Conservation (phyloP, 2,888 invertebrate genomes). For the Cheilosia variabilis region DNA sequence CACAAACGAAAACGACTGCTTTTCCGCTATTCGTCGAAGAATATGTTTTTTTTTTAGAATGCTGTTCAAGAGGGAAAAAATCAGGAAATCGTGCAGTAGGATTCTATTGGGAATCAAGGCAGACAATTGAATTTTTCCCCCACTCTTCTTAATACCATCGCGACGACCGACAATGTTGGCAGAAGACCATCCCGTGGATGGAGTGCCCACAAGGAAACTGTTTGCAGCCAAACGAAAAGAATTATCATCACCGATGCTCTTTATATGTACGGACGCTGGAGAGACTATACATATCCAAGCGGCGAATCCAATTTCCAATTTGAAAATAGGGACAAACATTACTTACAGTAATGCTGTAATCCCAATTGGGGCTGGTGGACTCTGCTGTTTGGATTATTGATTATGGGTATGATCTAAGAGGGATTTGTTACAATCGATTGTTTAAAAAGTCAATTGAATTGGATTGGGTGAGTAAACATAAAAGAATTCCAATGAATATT, state of each 20-base stretch:
- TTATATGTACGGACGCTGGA: neutral
- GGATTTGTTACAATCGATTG: constrained; percentile 61
- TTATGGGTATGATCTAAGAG: constrained; percentile 49
- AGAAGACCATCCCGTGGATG: constrained; percentile 15
- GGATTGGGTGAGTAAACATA: constrained; percentile 46
- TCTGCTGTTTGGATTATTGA: constrained; percentile 52
- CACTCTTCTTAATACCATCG: neutral
- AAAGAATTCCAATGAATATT: constrained; percentile 13
- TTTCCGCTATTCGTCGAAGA: constrained; percentile 5
- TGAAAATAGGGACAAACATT: constrained; percentile 73
- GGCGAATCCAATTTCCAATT: constrained; percentile 67
- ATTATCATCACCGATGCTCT: constrained; percentile 49
- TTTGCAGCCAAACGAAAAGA: constrained; percentile 56
- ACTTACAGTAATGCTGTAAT: constrained; percentile 68
- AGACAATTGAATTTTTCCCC: constrained; percentile 61
- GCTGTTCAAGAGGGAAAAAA: constrained; percentile 17
- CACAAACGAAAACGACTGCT: constrained; percentile 16
- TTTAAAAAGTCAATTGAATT: constrained; percentile 59
- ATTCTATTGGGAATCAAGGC: constrained; percentile 53
- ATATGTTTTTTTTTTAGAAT: constrained; percentile 1
- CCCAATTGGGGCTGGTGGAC: neutral
- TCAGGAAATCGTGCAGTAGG: constrained; percentile 35
- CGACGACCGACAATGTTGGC: constrained; percentile 3
- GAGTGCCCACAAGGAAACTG: constrained; percentile 55
- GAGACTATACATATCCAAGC: constrained; percentile 21